phyloP scores from a whole-genome alignment of 2,113 vertebrate genomes.

The Psilopsiagon aurifrons region DNA sequence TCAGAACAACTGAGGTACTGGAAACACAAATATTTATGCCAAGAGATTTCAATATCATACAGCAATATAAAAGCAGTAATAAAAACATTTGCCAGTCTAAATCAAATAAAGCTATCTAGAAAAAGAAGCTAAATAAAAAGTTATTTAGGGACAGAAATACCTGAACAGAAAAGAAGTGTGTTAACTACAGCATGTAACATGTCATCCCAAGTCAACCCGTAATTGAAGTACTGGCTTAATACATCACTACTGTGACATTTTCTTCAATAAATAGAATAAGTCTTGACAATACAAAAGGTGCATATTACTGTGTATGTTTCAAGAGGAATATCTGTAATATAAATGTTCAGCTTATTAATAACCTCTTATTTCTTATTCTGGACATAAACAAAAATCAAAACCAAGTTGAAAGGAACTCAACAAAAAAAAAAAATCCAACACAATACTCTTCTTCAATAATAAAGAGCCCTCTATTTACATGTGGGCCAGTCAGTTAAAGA shows the following conservation, averaged over 20 bases:
- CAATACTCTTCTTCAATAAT: slow-evolving; percentile 51
- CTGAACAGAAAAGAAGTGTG: slow-evolving; percentile 77
- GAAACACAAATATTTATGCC: slow-evolving; percentile 89
- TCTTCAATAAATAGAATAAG: slow-evolving; percentile 87
- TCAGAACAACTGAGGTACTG: slow-evolving; percentile 91
- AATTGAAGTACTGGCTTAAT: slow-evolving; percentile 89
- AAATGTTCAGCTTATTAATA: slow-evolving; percentile 78
- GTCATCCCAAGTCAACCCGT: slow-evolving; percentile 86
- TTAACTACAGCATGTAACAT: slow-evolving; percentile 86
- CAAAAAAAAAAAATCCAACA: not conserved
- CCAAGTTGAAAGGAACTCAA: slow-evolving; percentile 58
- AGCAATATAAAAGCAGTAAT: slow-evolving; percentile 83
- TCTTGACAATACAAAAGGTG: slow-evolving; percentile 85
- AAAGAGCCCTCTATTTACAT: slow-evolving; percentile 71
- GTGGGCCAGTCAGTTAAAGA: slow-evolving; percentile 67
- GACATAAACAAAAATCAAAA: slow-evolving; percentile 69
- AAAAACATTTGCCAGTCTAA: slow-evolving; percentile 80
- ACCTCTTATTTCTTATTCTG: slow-evolving; percentile 66
- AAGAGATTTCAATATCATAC: slow-evolving; percentile 84
- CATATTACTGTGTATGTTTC: slow-evolving; percentile 78
- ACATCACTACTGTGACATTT: slow-evolving; percentile 87
- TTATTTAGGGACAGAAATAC: slow-evolving; percentile 81
- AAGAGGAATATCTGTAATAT: slow-evolving; percentile 76
- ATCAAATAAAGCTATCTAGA: slow-evolving; percentile 81
- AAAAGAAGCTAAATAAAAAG: slow-evolving; percentile 75